Conservation (phyloP, 2,888 invertebrate genomes). For the Petrolisthes cinctipes region DNA sequence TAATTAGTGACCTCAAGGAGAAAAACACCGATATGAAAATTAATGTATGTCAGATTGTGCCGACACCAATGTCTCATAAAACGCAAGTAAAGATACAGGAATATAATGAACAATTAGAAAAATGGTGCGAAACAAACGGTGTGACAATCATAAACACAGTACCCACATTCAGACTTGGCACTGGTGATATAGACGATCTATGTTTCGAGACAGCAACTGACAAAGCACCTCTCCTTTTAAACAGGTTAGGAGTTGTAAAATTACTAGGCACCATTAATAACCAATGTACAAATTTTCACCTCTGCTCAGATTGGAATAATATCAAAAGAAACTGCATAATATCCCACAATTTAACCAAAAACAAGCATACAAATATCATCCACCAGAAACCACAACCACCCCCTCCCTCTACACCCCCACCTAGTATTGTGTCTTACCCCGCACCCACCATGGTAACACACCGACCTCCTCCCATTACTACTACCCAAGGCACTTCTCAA, state of each 20-base stretch:
- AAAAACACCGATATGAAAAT: too few relatives aligned
- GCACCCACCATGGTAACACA: neutral
- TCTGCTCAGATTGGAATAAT: neutral
- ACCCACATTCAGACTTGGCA: neutral
- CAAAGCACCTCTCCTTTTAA: neutral
- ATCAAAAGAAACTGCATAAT: neutral
- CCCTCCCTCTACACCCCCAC: neutral
- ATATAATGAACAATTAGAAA: neutral
- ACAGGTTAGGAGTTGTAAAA: neutral
- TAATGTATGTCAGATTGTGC: neutral
- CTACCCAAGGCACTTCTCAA: too few relatives aligned
- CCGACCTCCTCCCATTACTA: neutral
- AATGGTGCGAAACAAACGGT: neutral
- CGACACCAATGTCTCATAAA: neutral
- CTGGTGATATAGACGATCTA: neutral
- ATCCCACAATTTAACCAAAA: neutral
- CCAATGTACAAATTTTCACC: too few relatives aligned
- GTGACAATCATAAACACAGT: neutral
- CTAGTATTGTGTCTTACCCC: neutral
- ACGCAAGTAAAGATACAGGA: neutral
- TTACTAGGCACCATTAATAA: too few relatives aligned
- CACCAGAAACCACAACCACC: too few relatives aligned
- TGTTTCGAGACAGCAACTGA: neutral
- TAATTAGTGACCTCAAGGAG: too few relatives aligned
- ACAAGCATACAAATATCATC: neutral